phyloP scores from a whole-genome alignment of 2,888 invertebrate species.

The Sphaerophoria taeniata region DNA sequence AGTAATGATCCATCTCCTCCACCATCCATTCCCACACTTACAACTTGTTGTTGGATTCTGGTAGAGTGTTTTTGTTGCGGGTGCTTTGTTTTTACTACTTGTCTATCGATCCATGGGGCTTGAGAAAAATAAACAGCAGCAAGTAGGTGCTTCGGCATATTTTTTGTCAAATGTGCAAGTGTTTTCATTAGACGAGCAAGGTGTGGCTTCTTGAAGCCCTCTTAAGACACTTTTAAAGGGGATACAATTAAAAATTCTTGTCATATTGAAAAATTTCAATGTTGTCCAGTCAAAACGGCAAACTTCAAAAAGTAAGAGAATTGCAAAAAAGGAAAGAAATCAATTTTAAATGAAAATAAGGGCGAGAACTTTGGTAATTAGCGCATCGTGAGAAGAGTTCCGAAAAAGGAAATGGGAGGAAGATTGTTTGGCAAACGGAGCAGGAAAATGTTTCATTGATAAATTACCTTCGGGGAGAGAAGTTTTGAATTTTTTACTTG shows the following conservation, averaged over 20 bases:
- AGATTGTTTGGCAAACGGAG: conserved; percentile 47
- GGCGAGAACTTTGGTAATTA: conserved; percentile 59
- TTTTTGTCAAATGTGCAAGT: conserved; percentile 14
- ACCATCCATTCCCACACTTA: background rate
- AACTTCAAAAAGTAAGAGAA: background rate
- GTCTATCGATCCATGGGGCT: conserved; percentile 28
- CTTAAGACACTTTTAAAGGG: conserved; percentile 15
- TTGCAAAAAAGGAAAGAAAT: background rate
- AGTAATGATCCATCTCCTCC: background rate
- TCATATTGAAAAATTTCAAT: conserved; percentile 2
- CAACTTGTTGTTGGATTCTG: conserved; percentile 5
- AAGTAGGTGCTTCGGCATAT: background rate
- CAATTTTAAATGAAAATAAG: conserved; percentile 8
- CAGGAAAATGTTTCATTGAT: conserved; percentile 45
- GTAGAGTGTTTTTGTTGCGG: background rate
- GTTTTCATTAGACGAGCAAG: conserved; percentile 17
- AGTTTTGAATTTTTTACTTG: background rate
- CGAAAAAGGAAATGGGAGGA: background rate
- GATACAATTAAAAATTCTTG: conserved; percentile 20
- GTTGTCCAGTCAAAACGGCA: background rate
- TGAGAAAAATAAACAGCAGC: background rate
- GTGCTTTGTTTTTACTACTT: background rate
- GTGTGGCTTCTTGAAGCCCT: conserved; percentile 32
- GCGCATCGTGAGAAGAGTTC: conserved; percentile 9
- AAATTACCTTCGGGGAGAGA: conserved; percentile 17